Evolutionary conservation across 2,113 vertebrate genomes (phyloP), one percentile per base, ranked within the genome.

Genomic region (Tychaedon coryphoeus): DNA sequence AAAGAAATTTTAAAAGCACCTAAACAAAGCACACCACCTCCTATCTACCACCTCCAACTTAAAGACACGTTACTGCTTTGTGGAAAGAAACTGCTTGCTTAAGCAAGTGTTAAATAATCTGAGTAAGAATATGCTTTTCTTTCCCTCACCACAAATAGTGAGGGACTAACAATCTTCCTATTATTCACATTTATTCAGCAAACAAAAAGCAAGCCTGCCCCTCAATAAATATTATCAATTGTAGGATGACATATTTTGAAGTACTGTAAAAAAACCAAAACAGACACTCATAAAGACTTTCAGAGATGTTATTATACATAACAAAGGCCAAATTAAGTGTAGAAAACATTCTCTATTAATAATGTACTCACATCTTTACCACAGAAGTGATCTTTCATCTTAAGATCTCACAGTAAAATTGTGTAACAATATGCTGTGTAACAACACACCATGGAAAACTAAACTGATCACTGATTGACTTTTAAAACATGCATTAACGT

Each of bases 1-100:
- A 86, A 77, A 69, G 12, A 75, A 78, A 85, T 19, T 82, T 87
- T 69, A 88, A 90, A 79, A 95, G 81, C 54, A 95, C 48, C 85
- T 48, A 26, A 15, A 34, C 14, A n/a, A 31, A 15, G 60, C 36
- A 62, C 19, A 87, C 2, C 19, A 79, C 7, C 19, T 67, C 48
- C 3, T 9, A 56, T 31, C 38, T 72, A 85, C 23, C 47, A 40
- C 5, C 12, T 83, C 13, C 47, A 60, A 73, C 13, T 48, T 54
- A 47, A 61, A 73, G 54, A 54, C 19, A 22, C 34, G 22, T 60
- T 51, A 71, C 29, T 53, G n/a, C 50, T 54, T 58, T 0, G 3
- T 8, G 25, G 18, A 70, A 82, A 90, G 28, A 66, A 95, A 50
- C 28, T 62, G 56, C 17, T 70, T 83, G 36, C 40, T 92, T 85